A percentile compares a stretch with the other conserved stretches of the same genome.
These are phyloP conservation scores for Cyphomyrus plagiostoma DNA, from an alignment of 2,113 vertebrate genomes.

Conservation along the genomic window DNA sequence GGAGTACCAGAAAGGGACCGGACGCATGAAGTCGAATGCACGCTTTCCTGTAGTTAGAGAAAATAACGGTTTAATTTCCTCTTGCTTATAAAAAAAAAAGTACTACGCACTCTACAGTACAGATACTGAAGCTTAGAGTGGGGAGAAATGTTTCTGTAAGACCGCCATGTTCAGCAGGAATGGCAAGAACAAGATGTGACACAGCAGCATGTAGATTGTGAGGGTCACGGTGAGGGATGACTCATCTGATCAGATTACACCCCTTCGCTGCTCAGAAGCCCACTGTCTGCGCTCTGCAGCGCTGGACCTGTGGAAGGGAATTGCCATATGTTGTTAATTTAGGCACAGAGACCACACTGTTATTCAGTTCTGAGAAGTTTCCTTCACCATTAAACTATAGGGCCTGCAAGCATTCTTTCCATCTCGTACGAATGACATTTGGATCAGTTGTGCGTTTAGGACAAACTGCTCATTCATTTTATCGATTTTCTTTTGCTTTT, in stretches of 20 bases:
- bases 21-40: not conserved
- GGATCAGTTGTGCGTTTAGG: not conserved
- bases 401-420: not conserved
- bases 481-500: not conserved
- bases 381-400: slow-evolving; percentile 2
- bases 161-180: not conserved
- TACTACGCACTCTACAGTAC: not conserved
- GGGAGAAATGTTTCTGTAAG: not conserved
- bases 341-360: slow-evolving; percentile 6
- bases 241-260: not conserved
- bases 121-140: not conserved
- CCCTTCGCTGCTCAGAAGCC: not conserved
- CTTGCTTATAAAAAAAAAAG: not conserved
- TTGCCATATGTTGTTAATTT: slow-evolving; percentile 10
- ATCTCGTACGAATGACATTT: not conserved
- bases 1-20: not conserved
- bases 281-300: not conserved
- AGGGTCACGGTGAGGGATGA: not conserved
- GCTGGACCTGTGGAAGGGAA: not conserved
- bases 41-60: not conserved
- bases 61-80: not conserved
- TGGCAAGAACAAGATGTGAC: not conserved
- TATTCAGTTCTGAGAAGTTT: not conserved
- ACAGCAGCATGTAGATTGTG: not conserved
- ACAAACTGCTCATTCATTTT: not conserved